Conservation (phyloP, 2,113 vertebrate species). For the Laterallus jamaicensis region DNA sequence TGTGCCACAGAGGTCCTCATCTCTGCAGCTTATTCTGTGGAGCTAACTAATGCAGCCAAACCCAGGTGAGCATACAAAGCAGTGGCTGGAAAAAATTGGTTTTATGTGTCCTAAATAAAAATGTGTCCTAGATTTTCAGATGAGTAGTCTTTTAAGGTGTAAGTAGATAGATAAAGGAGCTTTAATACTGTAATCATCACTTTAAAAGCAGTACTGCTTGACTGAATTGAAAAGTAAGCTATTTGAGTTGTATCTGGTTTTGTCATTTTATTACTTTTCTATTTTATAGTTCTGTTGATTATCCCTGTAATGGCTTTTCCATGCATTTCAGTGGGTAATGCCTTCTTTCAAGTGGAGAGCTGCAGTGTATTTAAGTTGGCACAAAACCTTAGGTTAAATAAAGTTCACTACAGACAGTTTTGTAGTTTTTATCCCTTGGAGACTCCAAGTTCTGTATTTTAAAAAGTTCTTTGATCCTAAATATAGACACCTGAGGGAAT, state of each 20-base stretch:
- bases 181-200: constrained; percentile 42
- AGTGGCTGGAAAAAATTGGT: neutral
- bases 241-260: constrained; percentile 77
- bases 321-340: constrained; percentile 76
- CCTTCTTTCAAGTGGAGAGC: constrained; percentile 67
- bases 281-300: constrained; percentile 77
- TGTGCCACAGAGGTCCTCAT: neutral
- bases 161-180: constrained; percentile 21
- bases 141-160: neutral
- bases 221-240: constrained; percentile 23
- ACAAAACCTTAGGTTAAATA: constrained; percentile 71
- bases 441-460: constrained; percentile 70
- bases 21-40: neutral
- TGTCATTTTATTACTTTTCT: constrained; percentile 76
- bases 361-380: constrained; percentile 80
- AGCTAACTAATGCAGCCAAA: neutral
- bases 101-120: neutral
- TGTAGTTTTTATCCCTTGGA: constrained; percentile 72
- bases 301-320: constrained; percentile 83
- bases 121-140: neutral
- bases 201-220: constrained; percentile 46
- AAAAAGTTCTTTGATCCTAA: constrained; percentile 79
- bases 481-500: constrained; percentile 73
- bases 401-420: constrained; percentile 77
- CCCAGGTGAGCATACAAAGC: neutral